Base-by-base conservation (phyloP, 2,888 invertebrate genomes). In the Augiades crinisus region DNA sequence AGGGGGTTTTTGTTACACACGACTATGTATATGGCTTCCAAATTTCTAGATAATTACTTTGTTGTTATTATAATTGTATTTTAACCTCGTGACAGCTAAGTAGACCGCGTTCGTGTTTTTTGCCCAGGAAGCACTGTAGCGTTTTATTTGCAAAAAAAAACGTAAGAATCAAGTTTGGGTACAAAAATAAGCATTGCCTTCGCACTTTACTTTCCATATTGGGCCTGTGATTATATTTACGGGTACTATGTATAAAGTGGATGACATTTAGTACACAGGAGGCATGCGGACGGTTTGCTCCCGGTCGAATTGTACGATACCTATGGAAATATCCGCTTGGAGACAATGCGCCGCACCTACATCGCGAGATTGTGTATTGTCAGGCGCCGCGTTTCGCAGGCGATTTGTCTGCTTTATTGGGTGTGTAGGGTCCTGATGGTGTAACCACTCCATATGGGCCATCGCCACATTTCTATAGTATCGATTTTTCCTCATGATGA, bases 331-430 rank as follows among this genome's bases (percentile, higher is more conserved):
- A 75, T 78, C 78, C 79, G 75, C 72, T 62, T 74, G 70, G 76
- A 75, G 74, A 82, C 81, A 80, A 81, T 79, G 75, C 67, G 76
- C 71, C 81, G 65, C 80, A 71, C 80, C 81, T 78, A 69, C 63
- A 65, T 56, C 61, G 67, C 62, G 46, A 56, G 67, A 65, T 68
- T 63, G 60, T 67, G 70, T 78, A 81, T 81, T 79, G 78, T 68
- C 68, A 69, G 68, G 66, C 64, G 67, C 71, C 63, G 68, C 67
- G 75, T 78, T 81, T 81, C 73, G 72, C 80, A 81, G 82, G 78
- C 78, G 75, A 81, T 85, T 84, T 81, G 79, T 76, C 75, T 75
- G 78, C 78, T 81, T 79, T 80, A 84, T 84, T 78, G 79, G 76
- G 72, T 76, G 72, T 79, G 75, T 78, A 71, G 66, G 66, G 59